Base-by-base conservation (phyloP, 2,797 vertebrate genomes). In the Octomys mimax region DNA sequence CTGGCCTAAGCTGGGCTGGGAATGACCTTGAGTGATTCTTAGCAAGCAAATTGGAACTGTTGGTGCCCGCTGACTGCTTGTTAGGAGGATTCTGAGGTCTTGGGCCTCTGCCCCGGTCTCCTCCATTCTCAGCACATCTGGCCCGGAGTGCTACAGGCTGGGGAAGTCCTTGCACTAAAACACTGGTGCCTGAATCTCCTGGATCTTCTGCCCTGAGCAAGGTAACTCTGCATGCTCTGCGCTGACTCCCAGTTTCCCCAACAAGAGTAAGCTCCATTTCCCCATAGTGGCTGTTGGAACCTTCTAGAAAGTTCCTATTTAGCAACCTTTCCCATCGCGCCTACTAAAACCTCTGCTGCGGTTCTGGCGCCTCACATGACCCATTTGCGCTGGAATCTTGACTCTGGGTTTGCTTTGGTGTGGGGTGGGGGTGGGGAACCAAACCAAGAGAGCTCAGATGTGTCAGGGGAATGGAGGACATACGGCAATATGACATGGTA, bases 81-180 rank as follows among this genome's bases (percentile, higher is more conserved):
- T 42, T 13, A 26, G 1, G 46, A 87, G 89, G 8, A 0, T 9
- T 33, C 42, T 1, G 39, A 46, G 21, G 42, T 64, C 24, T 8
- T 1, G 8, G 42, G 21, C 10, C 64, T 52, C 21, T 22, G 46
- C 18, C 22, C 22, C 0, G 0, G 4, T 1, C 1, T 33, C 13
- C n/a, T 39, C 2, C 2, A 13, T 2, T 31, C n/a, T 83, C 1
- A 59, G 62, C 52, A 62, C 2, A 7, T 75, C 49, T 79, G 89
- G 78, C 68, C 77, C 19, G 31, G 31, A 4, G 26, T 31, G 71
- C 5, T 78, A 54, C 1, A 39, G 11, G 36, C 61, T 8, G 1
- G 6, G 31, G 9, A n/a, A 26, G 18, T 22, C 36, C 82, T 77
- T 59, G 22, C 22, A 42, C 18, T 28, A 4, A 13, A 4, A 2